Base-by-base conservation (phyloP, 2,113 vertebrate genomes). In the Eurypyga helias region DNA sequence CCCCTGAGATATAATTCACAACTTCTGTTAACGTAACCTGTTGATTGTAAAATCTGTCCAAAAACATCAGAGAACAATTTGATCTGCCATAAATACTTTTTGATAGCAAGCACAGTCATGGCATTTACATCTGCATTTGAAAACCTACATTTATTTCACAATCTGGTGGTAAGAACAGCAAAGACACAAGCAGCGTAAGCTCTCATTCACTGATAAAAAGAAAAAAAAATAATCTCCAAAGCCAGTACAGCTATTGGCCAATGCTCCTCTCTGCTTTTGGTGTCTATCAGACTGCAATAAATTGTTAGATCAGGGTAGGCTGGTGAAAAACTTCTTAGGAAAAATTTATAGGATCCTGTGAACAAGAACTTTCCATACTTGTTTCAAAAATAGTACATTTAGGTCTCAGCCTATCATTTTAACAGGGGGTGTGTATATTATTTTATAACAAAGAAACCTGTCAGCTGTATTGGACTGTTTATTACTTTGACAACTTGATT, bases 1-100 rank as follows among this genome's bases (percentile, higher is more conserved):
- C 54, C 65, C 90, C 87, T 96, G 90, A 95, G 91, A 94, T 94
- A 88, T 89, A 98, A 97, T 97, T 97, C 92, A 97, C 85, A 97
- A 76, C 90, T 97, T 95, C 97, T 96, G 89, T 93, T 96, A 96
- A 95, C 88, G 94, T 94, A 95, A 97, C 86, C 85, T 96, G 89
- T 78, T 96, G 86, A 95, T 94, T 97, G 87, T 96, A 97, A 98
- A 97, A 98, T 89, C 87, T 97, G 95, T 94, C 89, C 60, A 85
- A 96, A 95, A 98, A 49, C 45, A 96, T 77, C 82, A 94, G 71
- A 79, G 82, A 97, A 92, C 16, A 70, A 72, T 90, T 89, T 97
- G 83, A 96, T 93, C 88, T 93, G 61, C 91, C 91, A 93, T 93
- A 98, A 97, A 96, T 96, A 45, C 82, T 85, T 84, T 87, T 93